Conservation (phyloP, 1,140 invertebrate genomes). For the Bombus superbus region DNA sequence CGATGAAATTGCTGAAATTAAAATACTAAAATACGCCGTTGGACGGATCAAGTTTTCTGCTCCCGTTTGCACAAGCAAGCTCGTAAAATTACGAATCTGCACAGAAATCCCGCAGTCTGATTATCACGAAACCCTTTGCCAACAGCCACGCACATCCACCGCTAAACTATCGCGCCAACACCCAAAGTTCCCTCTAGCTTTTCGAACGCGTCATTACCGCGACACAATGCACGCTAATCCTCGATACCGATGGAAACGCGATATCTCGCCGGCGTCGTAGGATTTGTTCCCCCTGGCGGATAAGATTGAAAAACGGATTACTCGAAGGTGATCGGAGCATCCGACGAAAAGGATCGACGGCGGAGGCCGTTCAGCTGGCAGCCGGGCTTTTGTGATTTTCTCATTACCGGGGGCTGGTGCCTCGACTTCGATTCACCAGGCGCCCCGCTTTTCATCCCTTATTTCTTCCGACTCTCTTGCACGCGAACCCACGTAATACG, state of each 20-base stretch:
- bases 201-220: constrained; percentile 27
- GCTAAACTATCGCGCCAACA: too few species aligned
- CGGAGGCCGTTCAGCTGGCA: constrained; percentile 47
- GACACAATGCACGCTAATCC: constrained; percentile 40
- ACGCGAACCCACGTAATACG: background rate
- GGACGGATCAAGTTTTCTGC: too few species aligned
- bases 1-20: too few species aligned
- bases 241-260: constrained; percentile 28
- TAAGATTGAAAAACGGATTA: constrained; percentile 56
- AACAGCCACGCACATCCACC: too few species aligned
- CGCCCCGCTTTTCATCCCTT: constrained; percentile 4
- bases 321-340: constrained; percentile 43
- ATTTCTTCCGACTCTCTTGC: background rate
- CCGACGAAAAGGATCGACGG: constrained; percentile 32
- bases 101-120: too few species aligned
- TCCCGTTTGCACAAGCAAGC: too few species aligned
- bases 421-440: background rate
- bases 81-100: too few species aligned
- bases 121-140: too few species aligned
- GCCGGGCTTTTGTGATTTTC: constrained; percentile 73
- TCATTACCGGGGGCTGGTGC: constrained; percentile 64
- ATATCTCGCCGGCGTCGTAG: constrained; percentile 5
- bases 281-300: background rate
- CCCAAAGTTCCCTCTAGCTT: background rate
- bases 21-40: too few species aligned